Base-by-base conservation (phyloP, 2,113 vertebrate genomes). In the Silurus meridionalis region DNA sequence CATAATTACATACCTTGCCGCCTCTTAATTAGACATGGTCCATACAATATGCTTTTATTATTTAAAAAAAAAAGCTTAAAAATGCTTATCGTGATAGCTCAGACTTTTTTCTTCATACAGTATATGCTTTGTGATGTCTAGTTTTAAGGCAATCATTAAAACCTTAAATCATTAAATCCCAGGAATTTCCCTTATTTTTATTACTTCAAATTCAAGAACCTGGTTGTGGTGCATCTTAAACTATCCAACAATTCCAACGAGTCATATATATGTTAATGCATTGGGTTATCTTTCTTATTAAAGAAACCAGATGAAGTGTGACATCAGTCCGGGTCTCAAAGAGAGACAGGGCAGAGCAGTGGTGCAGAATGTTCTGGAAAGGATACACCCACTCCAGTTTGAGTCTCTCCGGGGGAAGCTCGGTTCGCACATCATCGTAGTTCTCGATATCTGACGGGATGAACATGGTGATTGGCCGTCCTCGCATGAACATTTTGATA, bases 301-400 rank as follows among this genome's bases (percentile, higher is more conserved):
- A 15, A 55, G 23, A 15, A 75, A 28, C n/a, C 5, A 9, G 74
- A 13, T 55, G 52, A 77, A 1, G 6, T 23, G 48, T 75, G 72
- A 75, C 50, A 3, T 77, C 50, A 17, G n/a, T 58, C 52, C 77
- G 28, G 23, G 9, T 60, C 64, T 23, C 8, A 25, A 2, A 37
- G 14, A 82, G 46, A 67, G 25, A 79, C 23, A 80, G 61, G 46
- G 17, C 2, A 60, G 50, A 46, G 48, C 48, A 77, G 3, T 1
- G 61, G 25, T 57, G 55, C 46, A 71, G 55, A 63, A 87, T 6
- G 46, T 83, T 82, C 23, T 37, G 63, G 78, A 84, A 96, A 99
- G 97, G 97, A 99, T 99, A 99, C 98, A 95, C 96, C 98, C 98
- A 99, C 91, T 99, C 98, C 94, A 99, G 96, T 94, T 98, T 98